These are phyloP conservation scores for Noctua janthina DNA, from an alignment of 2,888 invertebrate genomes.

Conservation along the genomic window DNA sequence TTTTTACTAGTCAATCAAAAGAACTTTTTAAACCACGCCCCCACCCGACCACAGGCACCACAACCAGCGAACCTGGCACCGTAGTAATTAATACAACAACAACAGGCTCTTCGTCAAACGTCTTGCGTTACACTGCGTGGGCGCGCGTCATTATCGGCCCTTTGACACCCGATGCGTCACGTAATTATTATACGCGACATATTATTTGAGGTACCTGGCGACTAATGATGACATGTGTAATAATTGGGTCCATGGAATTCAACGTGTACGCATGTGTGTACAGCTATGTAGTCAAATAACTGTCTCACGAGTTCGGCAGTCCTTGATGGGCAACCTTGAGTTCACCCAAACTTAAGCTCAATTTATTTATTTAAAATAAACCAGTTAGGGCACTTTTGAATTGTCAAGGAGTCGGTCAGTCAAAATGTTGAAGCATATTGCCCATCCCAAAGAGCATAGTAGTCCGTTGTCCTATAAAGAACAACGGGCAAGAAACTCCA, in stretches of 20 bases:
- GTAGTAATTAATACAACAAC: conserved; percentile 52
- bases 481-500: neutral
- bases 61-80: conserved; percentile 15
- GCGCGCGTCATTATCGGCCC: conserved; percentile 68
- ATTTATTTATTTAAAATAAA: neutral
- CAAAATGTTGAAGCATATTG: neutral
- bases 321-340: neutral
- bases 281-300: neutral
- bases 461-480: neutral
- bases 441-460: neutral
- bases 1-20: neutral
- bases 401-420: neutral
- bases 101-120: conserved; percentile 51
- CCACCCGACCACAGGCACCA: neutral
- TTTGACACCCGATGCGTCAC: conserved; percentile 68
- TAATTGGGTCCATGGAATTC: neutral
- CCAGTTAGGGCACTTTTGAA: neutral
- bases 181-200: conserved; percentile 54
- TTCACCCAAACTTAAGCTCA: neutral
- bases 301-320: neutral
- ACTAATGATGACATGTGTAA: conserved; percentile 38
- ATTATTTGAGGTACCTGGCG: conserved; percentile 33
- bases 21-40: neutral
- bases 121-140: conserved; percentile 62
- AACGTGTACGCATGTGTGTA: neutral